phyloP scores from a whole-genome alignment of 2,797 vertebrate species.

The Lagodon rhomboides region DNA sequence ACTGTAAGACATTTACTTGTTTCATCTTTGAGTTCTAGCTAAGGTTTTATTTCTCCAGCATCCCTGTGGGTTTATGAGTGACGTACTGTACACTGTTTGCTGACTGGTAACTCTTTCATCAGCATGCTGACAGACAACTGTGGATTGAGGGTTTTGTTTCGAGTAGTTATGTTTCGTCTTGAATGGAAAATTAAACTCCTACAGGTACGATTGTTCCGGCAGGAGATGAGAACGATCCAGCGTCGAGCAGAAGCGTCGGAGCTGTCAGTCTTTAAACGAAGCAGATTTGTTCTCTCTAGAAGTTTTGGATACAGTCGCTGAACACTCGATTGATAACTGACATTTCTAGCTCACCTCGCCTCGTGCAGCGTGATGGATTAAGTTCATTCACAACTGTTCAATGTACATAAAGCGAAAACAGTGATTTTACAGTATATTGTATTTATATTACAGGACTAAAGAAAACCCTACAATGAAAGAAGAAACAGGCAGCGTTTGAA shows the following conservation, averaged over 20 bases:
- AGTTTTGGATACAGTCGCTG: constrained; percentile 43
- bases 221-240: constrained; percentile 37
- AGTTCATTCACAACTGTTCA: constrained; percentile 48
- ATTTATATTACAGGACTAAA: background rate
- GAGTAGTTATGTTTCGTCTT: background rate
- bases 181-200: constrained; percentile 4
- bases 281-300: constrained; percentile 28
- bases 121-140: background rate
- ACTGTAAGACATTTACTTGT: background rate
- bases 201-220: constrained; percentile 16
- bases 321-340: constrained; percentile 59
- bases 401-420: constrained; percentile 2
- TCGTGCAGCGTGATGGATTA: constrained; percentile 55
- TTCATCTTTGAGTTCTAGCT: background rate
- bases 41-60: background rate
- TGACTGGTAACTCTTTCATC: too few relatives aligned
- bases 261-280: constrained; percentile 37
- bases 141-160: constrained; percentile 9
- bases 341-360: constrained; percentile 36
- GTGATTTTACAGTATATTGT: constrained; percentile 9
- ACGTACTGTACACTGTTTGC: too few relatives aligned
- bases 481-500: background rate
- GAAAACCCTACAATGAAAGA: background rate
- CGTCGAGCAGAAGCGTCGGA: constrained; percentile 13
- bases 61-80: too few relatives aligned